Percentiles rank a stretch among this genome's conserved stretches.
Evolutionary conservation across 2,113 vertebrate species (phyloP).

Genomic region (Nettapus auritus): DNA sequence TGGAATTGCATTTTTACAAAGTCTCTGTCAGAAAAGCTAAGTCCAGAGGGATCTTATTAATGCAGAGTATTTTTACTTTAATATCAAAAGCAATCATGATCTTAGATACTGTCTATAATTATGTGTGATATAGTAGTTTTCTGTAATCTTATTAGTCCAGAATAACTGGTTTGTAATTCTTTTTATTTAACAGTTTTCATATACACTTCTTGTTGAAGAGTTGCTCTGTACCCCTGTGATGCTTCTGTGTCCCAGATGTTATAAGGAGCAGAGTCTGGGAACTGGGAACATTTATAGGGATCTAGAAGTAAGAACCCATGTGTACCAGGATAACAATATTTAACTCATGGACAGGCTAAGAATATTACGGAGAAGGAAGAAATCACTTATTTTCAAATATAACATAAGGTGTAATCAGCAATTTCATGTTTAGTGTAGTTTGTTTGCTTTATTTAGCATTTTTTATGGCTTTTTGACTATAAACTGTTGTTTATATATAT

Average conservation of each 20-base stretch:
- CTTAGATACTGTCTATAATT: not conserved
- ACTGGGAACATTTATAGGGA: not conserved
- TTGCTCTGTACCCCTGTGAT: not conserved
- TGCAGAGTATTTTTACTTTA: not conserved
- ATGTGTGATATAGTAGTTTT: not conserved
- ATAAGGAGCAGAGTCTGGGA: not conserved
- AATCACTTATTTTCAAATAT: not conserved
- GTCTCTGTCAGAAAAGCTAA: not conserved
- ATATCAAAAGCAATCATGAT: not conserved
- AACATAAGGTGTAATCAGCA: not conserved
- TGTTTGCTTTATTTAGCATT: not conserved
- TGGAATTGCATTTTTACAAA: not conserved
- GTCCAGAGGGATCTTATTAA: slow-evolving; percentile 15
- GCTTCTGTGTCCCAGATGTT: not conserved
- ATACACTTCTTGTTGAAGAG: not conserved
- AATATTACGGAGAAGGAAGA: not conserved
- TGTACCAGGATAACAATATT: not conserved
- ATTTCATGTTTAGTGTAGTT: not conserved
- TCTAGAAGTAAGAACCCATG: not conserved
- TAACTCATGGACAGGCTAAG: not conserved
- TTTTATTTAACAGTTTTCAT: not conserved
- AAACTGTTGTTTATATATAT: not conserved
- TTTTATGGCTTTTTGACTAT: not conserved
- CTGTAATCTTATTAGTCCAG: not conserved
- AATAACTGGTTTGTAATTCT: not conserved